phyloP scores from a whole-genome alignment of 2,797 vertebrate genomes.

The Heterohyrax brucei region DNA sequence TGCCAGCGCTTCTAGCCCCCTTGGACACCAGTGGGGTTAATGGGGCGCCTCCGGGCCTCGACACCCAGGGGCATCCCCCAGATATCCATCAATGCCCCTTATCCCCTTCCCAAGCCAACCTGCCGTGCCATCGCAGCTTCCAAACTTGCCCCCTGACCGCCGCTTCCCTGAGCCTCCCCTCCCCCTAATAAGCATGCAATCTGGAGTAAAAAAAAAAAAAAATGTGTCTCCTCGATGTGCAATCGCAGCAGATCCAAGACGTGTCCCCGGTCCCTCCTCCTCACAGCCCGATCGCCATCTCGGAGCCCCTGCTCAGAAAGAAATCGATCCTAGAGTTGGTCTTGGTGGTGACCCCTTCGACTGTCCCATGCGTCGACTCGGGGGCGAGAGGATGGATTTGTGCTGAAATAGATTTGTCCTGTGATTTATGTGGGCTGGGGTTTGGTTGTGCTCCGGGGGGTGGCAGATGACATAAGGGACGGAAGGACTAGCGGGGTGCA shows the following conservation, averaged over 20 bases:
- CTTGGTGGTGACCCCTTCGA: neutral
- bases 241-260: conserved; percentile 30
- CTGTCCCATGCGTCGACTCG: neutral
- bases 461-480: neutral
- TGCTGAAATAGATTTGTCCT: neutral
- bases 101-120: neutral
- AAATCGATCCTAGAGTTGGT: conserved; percentile 2
- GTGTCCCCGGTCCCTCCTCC: neutral
- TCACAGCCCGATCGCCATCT: conserved; percentile 8
- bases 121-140: conserved; percentile 1
- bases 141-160: conserved; percentile 43
- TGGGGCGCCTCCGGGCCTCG: neutral
- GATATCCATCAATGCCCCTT: neutral
- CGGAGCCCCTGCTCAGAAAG: conserved; percentile 32
- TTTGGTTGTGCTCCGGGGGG: neutral
- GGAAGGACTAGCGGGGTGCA: neutral
- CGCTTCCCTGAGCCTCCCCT: neutral
- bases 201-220: neutral
- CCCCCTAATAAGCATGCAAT: conserved; percentile 20
- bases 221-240: conserved; percentile 4
- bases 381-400: neutral
- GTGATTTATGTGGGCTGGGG: neutral
- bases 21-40: neutral
- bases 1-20: conserved; percentile 16
- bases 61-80: neutral